phyloP scores from a whole-genome alignment of 2,113 vertebrate species.

The Balaenoptera acutorostrata region DNA sequence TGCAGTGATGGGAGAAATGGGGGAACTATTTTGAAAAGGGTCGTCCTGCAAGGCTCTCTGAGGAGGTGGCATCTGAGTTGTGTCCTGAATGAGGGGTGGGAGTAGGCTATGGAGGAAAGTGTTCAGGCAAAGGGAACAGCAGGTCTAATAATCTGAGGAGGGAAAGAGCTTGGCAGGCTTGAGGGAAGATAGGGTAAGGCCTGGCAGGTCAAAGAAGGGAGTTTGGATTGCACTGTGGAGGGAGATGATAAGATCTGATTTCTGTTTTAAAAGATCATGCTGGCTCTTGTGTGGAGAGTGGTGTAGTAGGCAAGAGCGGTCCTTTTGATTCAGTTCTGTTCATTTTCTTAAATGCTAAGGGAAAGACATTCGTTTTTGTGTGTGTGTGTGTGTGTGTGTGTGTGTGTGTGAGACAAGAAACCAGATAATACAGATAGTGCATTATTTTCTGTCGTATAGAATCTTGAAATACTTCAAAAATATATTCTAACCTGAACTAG shows the following conservation, averaged over 20 bases:
- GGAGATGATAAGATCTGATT: background rate
- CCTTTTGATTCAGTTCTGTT: background rate
- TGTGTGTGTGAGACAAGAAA: too few species aligned
- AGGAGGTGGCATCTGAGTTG: background rate
- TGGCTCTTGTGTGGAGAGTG: background rate
- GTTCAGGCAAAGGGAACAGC: background rate
- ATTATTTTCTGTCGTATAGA: background rate
- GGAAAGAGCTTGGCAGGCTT: background rate
- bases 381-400: background rate
- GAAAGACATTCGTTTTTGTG: background rate
- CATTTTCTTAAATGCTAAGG: background rate
- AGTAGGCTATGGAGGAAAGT: background rate
- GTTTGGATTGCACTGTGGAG: background rate
- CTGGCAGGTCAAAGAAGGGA: background rate
- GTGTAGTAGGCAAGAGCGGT: background rate
- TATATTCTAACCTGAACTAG: background rate
- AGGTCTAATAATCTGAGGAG: background rate
- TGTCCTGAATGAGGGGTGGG: background rate
- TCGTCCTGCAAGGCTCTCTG: background rate
- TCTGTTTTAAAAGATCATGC: background rate
- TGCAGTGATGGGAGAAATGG: background rate
- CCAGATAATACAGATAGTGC: background rate
- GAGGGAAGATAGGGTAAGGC: background rate
- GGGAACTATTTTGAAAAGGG: background rate
- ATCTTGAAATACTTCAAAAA: background rate